Conservation (phyloP, 2,113 vertebrate species). For the Furnarius figulus region DNA sequence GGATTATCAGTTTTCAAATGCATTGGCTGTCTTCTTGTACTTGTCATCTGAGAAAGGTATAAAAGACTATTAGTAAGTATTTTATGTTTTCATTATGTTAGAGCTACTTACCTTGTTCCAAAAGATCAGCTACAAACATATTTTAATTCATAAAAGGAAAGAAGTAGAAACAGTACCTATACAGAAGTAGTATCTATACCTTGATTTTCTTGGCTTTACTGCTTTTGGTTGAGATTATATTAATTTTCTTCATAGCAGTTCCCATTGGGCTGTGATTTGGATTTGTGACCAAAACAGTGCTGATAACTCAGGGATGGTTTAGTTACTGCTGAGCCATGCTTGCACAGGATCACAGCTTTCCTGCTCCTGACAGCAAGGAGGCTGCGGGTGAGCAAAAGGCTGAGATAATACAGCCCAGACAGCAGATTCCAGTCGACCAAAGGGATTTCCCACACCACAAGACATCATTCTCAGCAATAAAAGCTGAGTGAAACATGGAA, state of each 20-base stretch:
- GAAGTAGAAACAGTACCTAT: neutral
- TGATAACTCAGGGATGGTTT: neutral
- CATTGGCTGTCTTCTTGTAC: neutral
- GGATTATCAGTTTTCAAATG: neutral
- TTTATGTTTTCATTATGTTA: neutral
- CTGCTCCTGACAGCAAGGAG: neutral
- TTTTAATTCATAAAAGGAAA: neutral
- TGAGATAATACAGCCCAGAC: neutral
- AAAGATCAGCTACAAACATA: neutral
- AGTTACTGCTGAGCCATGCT: neutral
- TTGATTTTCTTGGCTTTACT: neutral
- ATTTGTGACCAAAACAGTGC: neutral
- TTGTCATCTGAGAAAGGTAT: neutral
- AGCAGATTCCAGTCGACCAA: neutral
- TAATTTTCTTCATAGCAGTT: neutral
- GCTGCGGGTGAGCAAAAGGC: neutral
- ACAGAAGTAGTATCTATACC: neutral
- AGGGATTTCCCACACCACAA: neutral
- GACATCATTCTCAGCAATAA: neutral
- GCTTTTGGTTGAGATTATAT: neutral
- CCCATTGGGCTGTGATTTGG: neutral
- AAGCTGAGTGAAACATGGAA: neutral
- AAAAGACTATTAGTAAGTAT: neutral
- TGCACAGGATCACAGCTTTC: neutral
- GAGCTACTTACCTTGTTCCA: neutral